Percentiles rank a stretch among this genome's conserved stretches.
Conservation (phyloP, 2,888 invertebrate species). For the Drosophila paucipuncta region DNA sequence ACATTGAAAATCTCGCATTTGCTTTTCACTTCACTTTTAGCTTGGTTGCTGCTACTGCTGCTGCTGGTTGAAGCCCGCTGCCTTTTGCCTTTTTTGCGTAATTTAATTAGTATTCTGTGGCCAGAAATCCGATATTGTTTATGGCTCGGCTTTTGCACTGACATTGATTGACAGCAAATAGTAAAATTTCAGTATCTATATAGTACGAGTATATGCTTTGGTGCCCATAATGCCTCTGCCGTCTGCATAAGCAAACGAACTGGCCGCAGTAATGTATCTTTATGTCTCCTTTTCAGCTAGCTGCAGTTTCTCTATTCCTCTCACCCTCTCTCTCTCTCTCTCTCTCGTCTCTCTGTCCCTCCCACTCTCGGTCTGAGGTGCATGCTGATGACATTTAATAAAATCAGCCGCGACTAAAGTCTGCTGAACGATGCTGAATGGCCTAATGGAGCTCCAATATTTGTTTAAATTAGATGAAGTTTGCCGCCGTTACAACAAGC, state of each 20-base stretch:
- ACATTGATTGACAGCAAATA: slow-evolving; percentile 82
- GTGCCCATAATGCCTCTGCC: slow-evolving; percentile 6
- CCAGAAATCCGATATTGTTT: slow-evolving; percentile 82
- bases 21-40: slow-evolving; percentile 55
- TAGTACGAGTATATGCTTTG: slow-evolving; percentile 17
- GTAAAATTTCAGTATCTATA: slow-evolving; percentile 65
- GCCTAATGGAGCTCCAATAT: slow-evolving; percentile 45
- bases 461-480: slow-evolving; percentile 34
- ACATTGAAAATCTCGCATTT: slow-evolving; percentile 62
- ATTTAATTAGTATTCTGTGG: slow-evolving; percentile 82
- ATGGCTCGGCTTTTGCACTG: slow-evolving; percentile 78
- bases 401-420: slow-evolving; percentile 11
- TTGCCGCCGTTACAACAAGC: slow-evolving; percentile 39
- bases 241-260: slow-evolving; percentile 28
- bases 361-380: not conserved
- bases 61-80: slow-evolving; percentile 16
- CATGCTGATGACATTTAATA: slow-evolving; percentile 42
- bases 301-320: slow-evolving; percentile 1
- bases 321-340: not conserved
- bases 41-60: slow-evolving; percentile 26
- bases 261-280: slow-evolving; percentile 15
- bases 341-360: not conserved
- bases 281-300: slow-evolving; percentile 8
- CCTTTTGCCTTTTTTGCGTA: slow-evolving; percentile 70
- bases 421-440: slow-evolving; percentile 34